Conservation (phyloP, 1,140 invertebrate genomes). For the Musca vetustissima region DNA sequence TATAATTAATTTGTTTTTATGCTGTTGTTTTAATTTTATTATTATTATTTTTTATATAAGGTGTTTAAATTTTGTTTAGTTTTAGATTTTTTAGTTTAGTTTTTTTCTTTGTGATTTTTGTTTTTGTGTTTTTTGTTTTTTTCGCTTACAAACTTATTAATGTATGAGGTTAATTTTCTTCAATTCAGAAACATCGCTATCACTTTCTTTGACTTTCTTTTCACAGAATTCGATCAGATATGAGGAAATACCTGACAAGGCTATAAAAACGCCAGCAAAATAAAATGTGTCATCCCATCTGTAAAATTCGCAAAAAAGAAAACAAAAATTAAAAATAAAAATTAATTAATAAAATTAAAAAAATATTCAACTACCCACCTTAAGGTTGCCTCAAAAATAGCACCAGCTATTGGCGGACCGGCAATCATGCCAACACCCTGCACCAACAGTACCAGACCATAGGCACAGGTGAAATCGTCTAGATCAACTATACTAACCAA, state of each 20-base stretch:
- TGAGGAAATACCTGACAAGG: constrained; percentile 75
- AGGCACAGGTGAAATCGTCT: constrained; percentile 79
- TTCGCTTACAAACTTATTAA: constrained; percentile 31
- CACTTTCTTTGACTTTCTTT: constrained; percentile 48
- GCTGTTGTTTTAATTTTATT: neutral
- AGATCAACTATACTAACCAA: constrained; percentile 61
- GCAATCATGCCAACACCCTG: constrained; percentile 72
- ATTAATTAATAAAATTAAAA: neutral
- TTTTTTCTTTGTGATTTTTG: neutral
- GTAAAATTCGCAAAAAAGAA: constrained; percentile 20
- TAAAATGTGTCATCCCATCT: constrained; percentile 69
- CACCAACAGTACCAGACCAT: constrained; percentile 82
- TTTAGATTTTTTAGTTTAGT: neutral
- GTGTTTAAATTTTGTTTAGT: neutral
- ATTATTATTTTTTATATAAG: neutral
- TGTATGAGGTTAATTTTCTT: constrained; percentile 54
- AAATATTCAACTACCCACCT: constrained; percentile 35
- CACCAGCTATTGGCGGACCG: constrained; percentile 64
- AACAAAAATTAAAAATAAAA: neutral
- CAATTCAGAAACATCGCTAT: constrained; percentile 52
- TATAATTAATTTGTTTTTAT: constrained; percentile 2
- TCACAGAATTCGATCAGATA: constrained; percentile 51
- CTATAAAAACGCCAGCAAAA: constrained; percentile 81
- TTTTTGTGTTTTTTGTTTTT: neutral
- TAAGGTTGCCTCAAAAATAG: constrained; percentile 48